Percentiles rank a stretch among this genome's conserved stretches.
Evolutionary conservation across 1,140 invertebrate species (phyloP).

Genomic region (Rhyacophila brunnea): DNA sequence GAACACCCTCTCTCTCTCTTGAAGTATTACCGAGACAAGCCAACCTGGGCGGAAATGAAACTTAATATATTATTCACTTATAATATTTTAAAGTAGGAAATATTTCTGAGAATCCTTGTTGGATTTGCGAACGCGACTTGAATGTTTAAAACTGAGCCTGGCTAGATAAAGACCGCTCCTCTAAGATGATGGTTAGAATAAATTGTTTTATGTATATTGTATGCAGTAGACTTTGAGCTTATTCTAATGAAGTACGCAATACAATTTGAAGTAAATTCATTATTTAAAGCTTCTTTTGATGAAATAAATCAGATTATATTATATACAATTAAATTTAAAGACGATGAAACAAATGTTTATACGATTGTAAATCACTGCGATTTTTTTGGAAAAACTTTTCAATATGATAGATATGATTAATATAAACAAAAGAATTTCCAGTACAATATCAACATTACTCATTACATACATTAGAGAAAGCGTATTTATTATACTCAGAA

Average conservation of each 20-base stretch:
- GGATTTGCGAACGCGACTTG: slow-evolving; percentile 3
- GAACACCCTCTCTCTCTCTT: slow-evolving; percentile 1
- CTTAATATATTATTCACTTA: slow-evolving; percentile 35
- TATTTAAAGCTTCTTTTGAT: neutral
- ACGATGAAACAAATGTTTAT: too few species aligned
- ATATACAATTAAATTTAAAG: too few species aligned
- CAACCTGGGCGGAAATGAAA: slow-evolving; percentile 24
- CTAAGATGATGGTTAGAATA: neutral
- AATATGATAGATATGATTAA: too few species aligned
- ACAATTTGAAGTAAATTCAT: neutral
- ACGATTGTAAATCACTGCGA: too few species aligned
- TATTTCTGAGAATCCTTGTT: slow-evolving; percentile 22
- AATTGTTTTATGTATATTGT: neutral
- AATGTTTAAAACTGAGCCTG: slow-evolving; percentile 11
- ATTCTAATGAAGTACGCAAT: neutral
- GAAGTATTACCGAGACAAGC: neutral
- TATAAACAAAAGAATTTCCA: too few species aligned
- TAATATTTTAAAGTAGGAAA: slow-evolving; percentile 31
- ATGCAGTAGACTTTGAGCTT: neutral
- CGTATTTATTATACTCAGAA: too few species aligned
- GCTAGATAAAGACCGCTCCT: too few species aligned
- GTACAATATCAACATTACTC: too few species aligned
- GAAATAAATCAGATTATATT: too few species aligned
- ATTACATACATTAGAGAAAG: too few species aligned
- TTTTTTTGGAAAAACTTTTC: too few species aligned